Conservation (phyloP, 2,797 vertebrate species). For the Hippocampus kuda region DNA sequence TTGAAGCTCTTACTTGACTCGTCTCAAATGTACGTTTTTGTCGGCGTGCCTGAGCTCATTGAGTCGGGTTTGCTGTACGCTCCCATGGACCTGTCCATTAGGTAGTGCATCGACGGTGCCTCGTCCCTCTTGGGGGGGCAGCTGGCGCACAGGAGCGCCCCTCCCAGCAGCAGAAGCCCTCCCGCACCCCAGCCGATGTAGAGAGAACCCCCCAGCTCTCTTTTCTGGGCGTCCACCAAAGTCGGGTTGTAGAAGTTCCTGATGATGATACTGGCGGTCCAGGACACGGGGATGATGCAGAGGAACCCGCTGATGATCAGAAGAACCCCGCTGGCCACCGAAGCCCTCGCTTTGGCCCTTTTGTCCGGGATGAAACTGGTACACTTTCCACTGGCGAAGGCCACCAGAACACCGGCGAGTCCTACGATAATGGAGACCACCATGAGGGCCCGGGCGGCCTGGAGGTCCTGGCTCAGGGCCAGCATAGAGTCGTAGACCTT, state of each 20-base stretch:
- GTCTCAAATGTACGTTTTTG: constrained; percentile 59
- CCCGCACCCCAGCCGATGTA: constrained; percentile 84
- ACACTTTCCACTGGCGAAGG: constrained; percentile 65
- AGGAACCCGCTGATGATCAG: constrained; percentile 64
- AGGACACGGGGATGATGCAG: constrained; percentile 62
- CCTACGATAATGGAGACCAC: constrained; percentile 61
- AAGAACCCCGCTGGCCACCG: constrained; percentile 52
- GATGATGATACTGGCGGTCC: constrained; percentile 65
- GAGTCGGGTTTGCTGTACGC: constrained; percentile 13
- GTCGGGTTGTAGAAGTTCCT: constrained; percentile 68
- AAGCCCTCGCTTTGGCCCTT: constrained; percentile 53
- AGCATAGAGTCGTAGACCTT: constrained; percentile 67
- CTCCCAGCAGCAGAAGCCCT: constrained; percentile 70
- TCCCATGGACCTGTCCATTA: constrained; percentile 30
- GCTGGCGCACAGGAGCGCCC: constrained; percentile 58
- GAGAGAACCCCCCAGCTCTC: constrained; percentile 78
- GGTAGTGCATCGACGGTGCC: constrained; percentile 37
- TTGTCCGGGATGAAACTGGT: constrained; percentile 67
- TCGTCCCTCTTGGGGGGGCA: constrained; percentile 43
- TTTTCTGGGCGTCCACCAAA: constrained; percentile 58
- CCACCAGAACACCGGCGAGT: constrained; percentile 51
- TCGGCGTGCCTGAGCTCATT: constrained; percentile 13
- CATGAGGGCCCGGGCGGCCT: constrained; percentile 57
- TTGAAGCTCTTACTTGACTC: not conserved
- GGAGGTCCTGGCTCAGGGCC: constrained; percentile 56